Percentiles rank a stretch among this genome's conserved stretches.
Evolutionary conservation across 2,797 vertebrate genomes (phyloP).

Genomic region (Knipowitschia caucasica): DNA sequence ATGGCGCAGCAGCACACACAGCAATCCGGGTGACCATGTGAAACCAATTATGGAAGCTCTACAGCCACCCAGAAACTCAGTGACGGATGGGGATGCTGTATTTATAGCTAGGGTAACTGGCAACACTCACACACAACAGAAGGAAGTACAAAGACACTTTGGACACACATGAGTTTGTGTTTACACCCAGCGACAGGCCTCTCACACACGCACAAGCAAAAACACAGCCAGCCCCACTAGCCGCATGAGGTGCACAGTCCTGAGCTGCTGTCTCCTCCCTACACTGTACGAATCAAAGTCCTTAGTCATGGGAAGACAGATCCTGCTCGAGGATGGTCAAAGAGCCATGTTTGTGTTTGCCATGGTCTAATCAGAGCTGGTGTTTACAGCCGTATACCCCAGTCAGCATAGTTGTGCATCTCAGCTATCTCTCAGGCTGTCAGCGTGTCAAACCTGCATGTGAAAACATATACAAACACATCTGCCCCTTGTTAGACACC

Average conservation of each 20-base stretch:
- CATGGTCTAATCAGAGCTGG: conserved; percentile 63
- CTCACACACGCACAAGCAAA: conserved; percentile 24
- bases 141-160: conserved; percentile 58
- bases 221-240: conserved; percentile 47
- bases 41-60: conserved; percentile 91
- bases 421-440: conserved; percentile 73
- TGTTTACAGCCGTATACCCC: conserved; percentile 67
- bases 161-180: conserved; percentile 56
- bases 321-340: conserved; percentile 39
- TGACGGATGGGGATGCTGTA: conserved; percentile 96
- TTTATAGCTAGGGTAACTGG: conserved; percentile 99
- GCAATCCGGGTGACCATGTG: conserved; percentile 86
- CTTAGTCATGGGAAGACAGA: conserved; percentile 63
- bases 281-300: conserved; percentile 54
- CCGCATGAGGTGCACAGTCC: conserved; percentile 39
- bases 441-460: conserved; percentile 77
- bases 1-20: conserved; percentile 75
- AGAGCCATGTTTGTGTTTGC: conserved; percentile 61
- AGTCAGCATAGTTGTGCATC: conserved; percentile 69
- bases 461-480: conserved; percentile 81
- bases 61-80: conserved; percentile 97
- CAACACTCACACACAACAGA: conserved; percentile 83
- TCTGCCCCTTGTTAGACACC: conserved; percentile 86
- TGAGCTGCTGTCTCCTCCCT: conserved; percentile 10
- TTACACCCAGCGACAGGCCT: conserved; percentile 50